Conservation (phyloP, 2,113 vertebrate species). For the Tragelaphus scriptus region DNA sequence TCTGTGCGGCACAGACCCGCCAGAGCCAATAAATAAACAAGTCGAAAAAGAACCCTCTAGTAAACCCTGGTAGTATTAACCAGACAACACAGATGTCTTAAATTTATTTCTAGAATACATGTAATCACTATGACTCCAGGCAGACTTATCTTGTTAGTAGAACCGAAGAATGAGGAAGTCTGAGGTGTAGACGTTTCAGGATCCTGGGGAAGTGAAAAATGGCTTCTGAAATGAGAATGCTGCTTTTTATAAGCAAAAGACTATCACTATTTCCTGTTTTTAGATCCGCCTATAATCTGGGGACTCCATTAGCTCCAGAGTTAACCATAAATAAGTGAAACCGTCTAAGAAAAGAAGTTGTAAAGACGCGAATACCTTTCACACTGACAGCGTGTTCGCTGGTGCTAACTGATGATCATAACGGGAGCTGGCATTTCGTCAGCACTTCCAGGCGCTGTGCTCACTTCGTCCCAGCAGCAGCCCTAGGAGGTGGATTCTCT, state of each 20-base stretch:
- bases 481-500: background rate
- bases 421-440: background rate
- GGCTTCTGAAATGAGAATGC: constrained; percentile 9
- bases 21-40: background rate
- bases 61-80: background rate
- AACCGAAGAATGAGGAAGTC: constrained; percentile 47
- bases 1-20: background rate
- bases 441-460: background rate
- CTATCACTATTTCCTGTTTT: constrained; percentile 39
- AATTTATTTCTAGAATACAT: background rate
- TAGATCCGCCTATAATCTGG: background rate
- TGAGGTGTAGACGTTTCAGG: background rate
- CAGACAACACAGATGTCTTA: background rate
- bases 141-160: constrained; percentile 17
- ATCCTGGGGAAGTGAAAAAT: constrained; percentile 39
- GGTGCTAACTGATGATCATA: background rate
- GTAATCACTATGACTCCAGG: constrained; percentile 10
- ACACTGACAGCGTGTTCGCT: background rate
- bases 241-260: constrained; percentile 50
- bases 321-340: constrained; percentile 2
- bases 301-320: background rate
- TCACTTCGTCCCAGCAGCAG: background rate
- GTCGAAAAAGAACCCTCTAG: background rate
- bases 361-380: background rate
- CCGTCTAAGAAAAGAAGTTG: background rate